Evolutionary conservation across 2,797 vertebrate species (phyloP).

Genomic region (Gallinago solitaria): DNA sequence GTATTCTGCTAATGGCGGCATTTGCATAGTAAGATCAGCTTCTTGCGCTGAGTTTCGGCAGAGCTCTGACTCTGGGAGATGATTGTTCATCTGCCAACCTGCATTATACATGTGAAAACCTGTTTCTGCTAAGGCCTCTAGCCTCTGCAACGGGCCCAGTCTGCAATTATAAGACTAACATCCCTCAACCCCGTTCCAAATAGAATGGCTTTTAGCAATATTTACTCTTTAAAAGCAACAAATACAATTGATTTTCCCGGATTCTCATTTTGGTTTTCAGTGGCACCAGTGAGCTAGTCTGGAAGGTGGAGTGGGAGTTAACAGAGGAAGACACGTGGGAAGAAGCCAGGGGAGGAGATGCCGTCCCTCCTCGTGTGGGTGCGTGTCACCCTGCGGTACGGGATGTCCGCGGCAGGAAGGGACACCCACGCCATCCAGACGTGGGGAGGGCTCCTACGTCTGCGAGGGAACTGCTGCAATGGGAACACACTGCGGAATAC

Average conservation of each 20-base stretch:
- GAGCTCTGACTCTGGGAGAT: not conserved
- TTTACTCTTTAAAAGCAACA: not conserved
- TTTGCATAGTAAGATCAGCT: constrained; percentile 51
- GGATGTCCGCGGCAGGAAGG: not conserved
- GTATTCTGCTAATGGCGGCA: not conserved
- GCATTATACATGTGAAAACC: constrained; percentile 21
- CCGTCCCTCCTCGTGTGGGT: fast-evolving
- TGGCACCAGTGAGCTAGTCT: not conserved
- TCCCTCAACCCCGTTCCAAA: not conserved
- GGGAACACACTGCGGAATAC: constrained; percentile 7
- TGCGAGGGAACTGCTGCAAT: not conserved
- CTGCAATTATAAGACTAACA: not conserved
- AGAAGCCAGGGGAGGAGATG: not conserved
- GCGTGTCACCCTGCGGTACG: not conserved
- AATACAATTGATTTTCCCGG: not conserved
- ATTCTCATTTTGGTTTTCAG: not conserved
- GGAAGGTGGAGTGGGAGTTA: not conserved
- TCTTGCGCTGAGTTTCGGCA: not conserved
- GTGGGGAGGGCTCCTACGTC: not conserved
- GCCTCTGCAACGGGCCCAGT: not conserved
- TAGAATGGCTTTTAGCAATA: not conserved
- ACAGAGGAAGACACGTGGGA: not conserved
- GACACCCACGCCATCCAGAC: not conserved
- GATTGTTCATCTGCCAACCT: constrained; percentile 48
- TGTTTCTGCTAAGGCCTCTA: not conserved